Evolutionary conservation across 1,140 invertebrate species (phyloP), one percentile per base, ranked within the genome.

Genomic region (Andrena cerasifolii): DNA sequence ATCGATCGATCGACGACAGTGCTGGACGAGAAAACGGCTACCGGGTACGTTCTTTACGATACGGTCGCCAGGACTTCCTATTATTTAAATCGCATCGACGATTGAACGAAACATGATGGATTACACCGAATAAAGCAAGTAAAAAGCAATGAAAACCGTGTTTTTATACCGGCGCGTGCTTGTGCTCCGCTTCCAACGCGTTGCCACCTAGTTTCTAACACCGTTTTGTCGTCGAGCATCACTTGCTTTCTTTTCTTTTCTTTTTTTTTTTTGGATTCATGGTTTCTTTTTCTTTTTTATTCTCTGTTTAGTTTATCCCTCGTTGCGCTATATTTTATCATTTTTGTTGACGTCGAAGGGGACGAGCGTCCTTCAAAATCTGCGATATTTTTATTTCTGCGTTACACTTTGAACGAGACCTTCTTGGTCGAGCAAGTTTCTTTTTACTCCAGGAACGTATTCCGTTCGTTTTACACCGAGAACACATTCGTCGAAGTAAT

Each of bases 1-100:
- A 84, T 85, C 79, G 85, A 85, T 67, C 71, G 65, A 85, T 67
- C 71, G 65, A 73, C 49, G 43, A 62, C n/a, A 24, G 36, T 16
- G 33, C 16, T 53, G 45, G n/a, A 47, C 28, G 62, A 78, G 31
- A 70, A 47, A 78, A 12, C 43, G 31, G 56, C 24, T 16, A 21
- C 7, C 40, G 24, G 51, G 21, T 31, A 49, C n/a, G 62, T 12
- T 47, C 26, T 65, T 6, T 28, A 3, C 59, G 43, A 21, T 0
- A 51, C 43, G 58, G n/a, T n/a, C 31, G 16, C 8, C 31, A 2
- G 1, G 16, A n/a, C 21, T 14, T 79, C 0, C 67, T 33, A 62
- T 74, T 58, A 62, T 62, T 81, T 67, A 26, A 66, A 54, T 71
- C 72, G 21, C 43, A 62, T 76, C 40, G 8, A 65, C 28, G 14